Conservation (phyloP, 2,888 invertebrate species). For the Apodemia zela region DNA sequence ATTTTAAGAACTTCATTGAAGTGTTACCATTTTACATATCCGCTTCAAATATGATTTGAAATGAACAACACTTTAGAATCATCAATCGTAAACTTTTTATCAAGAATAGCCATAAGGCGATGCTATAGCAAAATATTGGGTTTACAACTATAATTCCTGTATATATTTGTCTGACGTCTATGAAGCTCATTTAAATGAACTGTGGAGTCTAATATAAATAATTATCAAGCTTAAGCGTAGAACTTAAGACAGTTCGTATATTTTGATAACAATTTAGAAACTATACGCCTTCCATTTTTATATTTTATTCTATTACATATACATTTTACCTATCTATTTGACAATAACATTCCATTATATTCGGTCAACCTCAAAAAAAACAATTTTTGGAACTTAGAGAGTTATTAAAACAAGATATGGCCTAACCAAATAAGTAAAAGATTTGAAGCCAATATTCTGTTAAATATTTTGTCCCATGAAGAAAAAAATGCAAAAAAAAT, state of each 20-base stretch:
- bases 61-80: background rate
- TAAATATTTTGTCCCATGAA: too few species aligned
- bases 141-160: background rate
- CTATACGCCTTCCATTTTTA: slow-evolving; percentile 13
- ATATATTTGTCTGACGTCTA: slow-evolving; percentile 5
- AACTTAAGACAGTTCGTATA: slow-evolving; percentile 12
- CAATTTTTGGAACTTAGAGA: background rate
- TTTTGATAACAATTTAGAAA: slow-evolving; percentile 12
- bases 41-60: too few species aligned
- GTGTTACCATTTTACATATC: too few species aligned
- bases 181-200: background rate
- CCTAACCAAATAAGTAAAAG: too few species aligned
- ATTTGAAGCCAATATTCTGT: too few species aligned
- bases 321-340: slow-evolving; percentile 2
- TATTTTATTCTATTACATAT: slow-evolving; percentile 7
- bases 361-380: slow-evolving; percentile 2
- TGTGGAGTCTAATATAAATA: background rate
- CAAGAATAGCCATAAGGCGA: background rate
- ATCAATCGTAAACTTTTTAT: background rate
- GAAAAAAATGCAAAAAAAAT: too few species aligned
- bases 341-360: slow-evolving; percentile 1
- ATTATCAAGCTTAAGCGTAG: background rate
- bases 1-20: too few species aligned
- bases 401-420: too few species aligned
- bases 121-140: background rate